Conservation (phyloP, 2,113 vertebrate species). For the Cyprinodon tularosa region DNA sequence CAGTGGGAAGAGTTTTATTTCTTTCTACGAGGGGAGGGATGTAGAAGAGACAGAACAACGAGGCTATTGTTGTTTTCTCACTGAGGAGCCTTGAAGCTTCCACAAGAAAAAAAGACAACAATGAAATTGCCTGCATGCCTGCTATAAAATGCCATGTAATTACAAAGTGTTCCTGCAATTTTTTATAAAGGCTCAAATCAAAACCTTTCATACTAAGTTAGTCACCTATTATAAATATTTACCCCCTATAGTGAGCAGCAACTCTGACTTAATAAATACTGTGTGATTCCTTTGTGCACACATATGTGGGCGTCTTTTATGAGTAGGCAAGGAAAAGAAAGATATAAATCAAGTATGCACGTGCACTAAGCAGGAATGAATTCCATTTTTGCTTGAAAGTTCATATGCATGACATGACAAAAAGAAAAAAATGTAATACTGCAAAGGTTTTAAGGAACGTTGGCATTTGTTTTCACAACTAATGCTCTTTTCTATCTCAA, state of each 20-base stretch:
- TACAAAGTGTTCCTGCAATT: conserved; percentile 35
- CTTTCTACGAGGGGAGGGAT: conserved; percentile 53
- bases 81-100: conserved; percentile 58
- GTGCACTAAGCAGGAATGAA: conserved; percentile 31
- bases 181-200: conserved; percentile 44
- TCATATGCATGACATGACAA: background rate
- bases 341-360: conserved; percentile 36
- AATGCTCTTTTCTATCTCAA: conserved; percentile 11
- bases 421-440: conserved; percentile 8
- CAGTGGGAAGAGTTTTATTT: conserved; percentile 53
- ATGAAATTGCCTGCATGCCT: conserved; percentile 44
- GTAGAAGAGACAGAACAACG: conserved; percentile 56
- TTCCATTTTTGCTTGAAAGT: conserved; percentile 30
- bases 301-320: conserved; percentile 52
- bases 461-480: conserved; percentile 8
- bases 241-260: conserved; percentile 29
- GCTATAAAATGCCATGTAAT: conserved; percentile 63
- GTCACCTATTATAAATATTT: conserved; percentile 60
- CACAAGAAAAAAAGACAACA: conserved; percentile 49
- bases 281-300: conserved; percentile 11
- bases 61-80: conserved; percentile 59
- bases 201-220: conserved; percentile 27
- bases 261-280: conserved; percentile 28
- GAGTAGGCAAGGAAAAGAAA: conserved; percentile 40
- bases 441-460: conserved; percentile 15